Evolutionary conservation across 2,113 vertebrate species (phyloP), one percentile per base, ranked within the genome.

Genomic region (Triplophysa tibetana): DNA sequence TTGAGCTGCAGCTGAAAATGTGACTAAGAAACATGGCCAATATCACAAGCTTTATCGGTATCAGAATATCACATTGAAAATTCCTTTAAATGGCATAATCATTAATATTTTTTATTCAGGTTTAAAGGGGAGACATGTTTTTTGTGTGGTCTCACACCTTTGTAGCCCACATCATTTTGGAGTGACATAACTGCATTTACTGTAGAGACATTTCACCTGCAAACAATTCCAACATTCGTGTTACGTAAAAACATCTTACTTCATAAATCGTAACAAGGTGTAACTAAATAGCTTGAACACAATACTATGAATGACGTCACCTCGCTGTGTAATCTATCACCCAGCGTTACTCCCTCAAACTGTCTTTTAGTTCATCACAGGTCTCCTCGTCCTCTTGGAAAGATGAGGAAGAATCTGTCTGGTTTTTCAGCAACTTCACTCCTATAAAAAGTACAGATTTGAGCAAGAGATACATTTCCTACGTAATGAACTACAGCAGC

Each of bases 301-400:
- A 8, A 19, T 16, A 61, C 13, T 14, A 75, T 56, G 38, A 52
- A 63, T 48, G 12, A 62, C 8, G 11, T 56, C 58, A 63, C 48
- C 65, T 70, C 10, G 41, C 11, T 4, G 0, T 24, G 16, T 33
- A 60, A 70, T 63, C 64, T 17, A 9, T 38, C 33, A 13, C 41
- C 8, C 8, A 17, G 4, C 24, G 50, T 84, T 58, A 70, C 85
- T 84, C 52, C 43, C 43, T 8, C 64, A 75, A 72, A 11, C 17
- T 33, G 43, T 81, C 81, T 70, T 64, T 56, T 61, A 41, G 14
- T 48, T 76, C 82, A 4, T 29, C 16, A 2, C 43, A 26, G 11
- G 38, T 60, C 60, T 86, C 76, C 29, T 81, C 85, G 10, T 85
- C 78, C 76, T 83, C 83, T 8, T 38, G 67, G 58, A 79, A 79